Evolutionary conservation across 2,888 invertebrate species (phyloP), one percentile per base, ranked within the genome.

Genomic region (Drosophila algonquin): DNA sequence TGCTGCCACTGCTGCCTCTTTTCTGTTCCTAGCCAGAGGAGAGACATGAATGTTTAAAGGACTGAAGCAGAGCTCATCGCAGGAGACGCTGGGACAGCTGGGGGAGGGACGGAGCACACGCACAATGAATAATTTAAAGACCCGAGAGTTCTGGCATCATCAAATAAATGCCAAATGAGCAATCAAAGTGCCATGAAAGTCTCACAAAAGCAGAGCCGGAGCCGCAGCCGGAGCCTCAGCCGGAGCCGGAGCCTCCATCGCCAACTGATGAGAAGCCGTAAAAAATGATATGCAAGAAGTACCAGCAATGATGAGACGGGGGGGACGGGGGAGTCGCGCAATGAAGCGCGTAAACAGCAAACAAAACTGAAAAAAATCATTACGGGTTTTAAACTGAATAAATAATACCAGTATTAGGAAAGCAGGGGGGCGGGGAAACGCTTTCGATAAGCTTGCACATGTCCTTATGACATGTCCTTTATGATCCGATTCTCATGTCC

Each of bases 121-220:
- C 73, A 77, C 78, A 76, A 80, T 89, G 86, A 88, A 89, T 87
- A 89, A 86, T 87, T 89, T 86, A 88, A 65, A 56, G 50, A 77
- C 35, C 51, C 59, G 45, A 46, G 59, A 56, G 46, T 64, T 67
- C 59, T 71, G 80, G 73, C 77, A 62, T 77, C 83, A 83, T 87
- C 89, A 84, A 86, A 89, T 89, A 86, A 85, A 86, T 87, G 89
- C 87, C 85, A 80, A 87, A 90, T 84, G 90, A 89, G 87, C 89
- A 90, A 88, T 88, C 90, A 88, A 88, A 88, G 87, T 80, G 79
- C 79, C 89, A 82, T 87, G 81, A 82, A 82, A 85, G 76, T 81
- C 84, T 87, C 84, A 85, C 84, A 84, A 87, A 84, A 87, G 81
- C 78, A 78, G 69, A 30, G 69, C 63, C 21, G 44, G 60, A 4